Evolutionary conservation across 2,797 vertebrate genomes (phyloP), one percentile per base, ranked within the genome.

Genomic region (Bufotes viridis): DNA sequence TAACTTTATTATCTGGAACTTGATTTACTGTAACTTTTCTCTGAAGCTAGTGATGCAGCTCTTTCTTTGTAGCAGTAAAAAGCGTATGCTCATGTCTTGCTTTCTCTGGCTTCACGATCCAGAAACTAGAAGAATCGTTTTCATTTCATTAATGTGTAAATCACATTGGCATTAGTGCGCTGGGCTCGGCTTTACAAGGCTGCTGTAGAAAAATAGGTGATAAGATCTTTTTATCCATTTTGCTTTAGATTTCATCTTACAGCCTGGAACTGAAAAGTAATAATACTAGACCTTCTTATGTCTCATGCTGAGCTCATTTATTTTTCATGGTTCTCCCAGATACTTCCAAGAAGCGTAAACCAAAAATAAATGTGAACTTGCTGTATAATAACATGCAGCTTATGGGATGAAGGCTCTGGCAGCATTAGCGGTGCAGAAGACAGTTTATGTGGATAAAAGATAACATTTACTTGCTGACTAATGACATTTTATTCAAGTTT

Each of bases 331-430:
- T 72, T 79, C 20, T 26, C 81, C n/a, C 26, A 63, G 53, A 79
- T 26, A 79, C 63, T 14, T 84, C 29, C 53, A 53, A 61, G 79
- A 81, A 65, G 49, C 55, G 75, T n/a, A 72, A 60, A 84, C 57
- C 22, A 72, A 60, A 82, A 69, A 79, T 51, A 82, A 69, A 79
- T 51, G 26, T 82, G 29, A 42, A 14, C 69, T 74, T 75, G 42
- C 18, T 74, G 49, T 87, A 82, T 87, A 76, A 82, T 82, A 87
- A 75, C 69, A 84, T 18, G 78, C 1, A 49, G 87, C 61, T 84
- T 58, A 55, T 57, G 34, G 51, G 26, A 88, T 84, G 84, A 29
- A 24, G 60, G 51, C 29, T 70, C 55, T 80, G 76, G 57, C 83
- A 24, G 49, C 20, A 72, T 88, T 57, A 70, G 61, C 57, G 26